Evolutionary conservation across 2,113 vertebrate species (phyloP), one percentile per base, ranked within the genome.

Genomic region (Drymodes brunneopygia): DNA sequence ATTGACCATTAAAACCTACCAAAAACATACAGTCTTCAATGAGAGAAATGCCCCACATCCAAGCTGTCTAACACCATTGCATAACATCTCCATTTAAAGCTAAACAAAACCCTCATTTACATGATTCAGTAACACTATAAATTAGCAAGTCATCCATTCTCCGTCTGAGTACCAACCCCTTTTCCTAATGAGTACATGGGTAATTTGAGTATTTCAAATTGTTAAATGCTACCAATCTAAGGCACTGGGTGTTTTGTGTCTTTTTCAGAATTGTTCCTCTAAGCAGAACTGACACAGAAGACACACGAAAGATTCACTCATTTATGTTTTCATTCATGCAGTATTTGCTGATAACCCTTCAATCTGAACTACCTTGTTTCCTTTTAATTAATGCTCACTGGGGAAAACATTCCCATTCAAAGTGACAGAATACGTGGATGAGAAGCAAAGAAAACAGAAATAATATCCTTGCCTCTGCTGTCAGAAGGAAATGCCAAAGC

Each of bases 341-440:
- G 40, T 42, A 38, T 81, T 86, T 81, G 33, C 24, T 65, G 58
- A 77, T 82, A 79, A 75, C 23, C 48, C 69, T 81, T 70, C 79
- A 61, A 23, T 93, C 45, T 88, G 45, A 86, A 86, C 66, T 67
- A 81, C n/a, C 44, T 84, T 57, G 20, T 71, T 92, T 82, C 29
- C 40, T 89, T 73, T 81, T 64, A 93, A 92, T 81, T 92, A 89
- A 64, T 1, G 1, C 13, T 80, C 9, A 6, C 40, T 45, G 22
- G 44, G 40, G 60, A 93, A 80, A 88, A 21, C 23, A 45, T 40
- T 83, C 19, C 60, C 38, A 45, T 54, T 77, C 6, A 0, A 69
- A 84, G 29, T 31, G 38, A 88, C 47, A 84, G 64, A 85, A 67
- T 13, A 47, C 0, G 0, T 21, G 19, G 42, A 71, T 22, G 21